Conservation (phyloP, 2,888 invertebrate species). For the Onchidella celtica region DNA sequence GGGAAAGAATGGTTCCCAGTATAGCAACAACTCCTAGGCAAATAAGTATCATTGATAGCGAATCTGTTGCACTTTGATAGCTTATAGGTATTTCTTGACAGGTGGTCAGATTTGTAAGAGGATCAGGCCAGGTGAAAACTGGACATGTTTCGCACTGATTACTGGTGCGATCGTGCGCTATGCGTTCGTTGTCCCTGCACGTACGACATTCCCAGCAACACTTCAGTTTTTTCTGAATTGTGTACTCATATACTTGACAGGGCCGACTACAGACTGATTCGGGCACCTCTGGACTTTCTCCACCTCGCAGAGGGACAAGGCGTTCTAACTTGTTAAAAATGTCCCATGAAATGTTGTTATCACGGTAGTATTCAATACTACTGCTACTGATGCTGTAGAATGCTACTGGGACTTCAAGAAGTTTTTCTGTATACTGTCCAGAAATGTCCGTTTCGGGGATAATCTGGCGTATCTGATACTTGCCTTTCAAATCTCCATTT, state of each 20-base stretch:
- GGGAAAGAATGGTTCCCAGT: conserved; percentile 22
- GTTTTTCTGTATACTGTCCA: background rate
- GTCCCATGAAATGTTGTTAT: background rate
- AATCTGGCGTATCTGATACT: conserved; percentile 33
- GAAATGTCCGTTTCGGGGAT: background rate
- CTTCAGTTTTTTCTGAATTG: conserved; percentile 54
- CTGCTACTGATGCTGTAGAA: conserved; percentile 13
- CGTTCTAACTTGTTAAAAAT: background rate
- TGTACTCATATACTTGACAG: conserved; percentile 57
- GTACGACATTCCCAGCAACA: conserved; percentile 66
- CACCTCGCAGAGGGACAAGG: background rate
- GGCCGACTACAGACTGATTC: conserved; percentile 58
- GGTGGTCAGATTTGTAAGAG: conserved; percentile 36
- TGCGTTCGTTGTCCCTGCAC: conserved; percentile 58
- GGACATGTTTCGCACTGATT: conserved; percentile 55
- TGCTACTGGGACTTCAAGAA: conserved; percentile 1
- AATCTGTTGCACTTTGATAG: conserved; percentile 21
- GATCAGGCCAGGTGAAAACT: conserved; percentile 58
- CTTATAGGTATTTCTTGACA: conserved; percentile 45
- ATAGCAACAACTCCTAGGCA: conserved; percentile 37
- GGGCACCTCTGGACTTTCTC: conserved; percentile 5
- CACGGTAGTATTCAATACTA: background rate
- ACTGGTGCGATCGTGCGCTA: conserved; percentile 29
- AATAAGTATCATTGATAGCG: conserved; percentile 42
- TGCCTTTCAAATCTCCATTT: conserved; percentile 27